Percentiles rank a stretch among this genome's conserved stretches.
These are phyloP conservation scores for Sebastes kiyomatsui DNA, from an alignment of 2,797 vertebrate species.

Conservation along the genomic window DNA sequence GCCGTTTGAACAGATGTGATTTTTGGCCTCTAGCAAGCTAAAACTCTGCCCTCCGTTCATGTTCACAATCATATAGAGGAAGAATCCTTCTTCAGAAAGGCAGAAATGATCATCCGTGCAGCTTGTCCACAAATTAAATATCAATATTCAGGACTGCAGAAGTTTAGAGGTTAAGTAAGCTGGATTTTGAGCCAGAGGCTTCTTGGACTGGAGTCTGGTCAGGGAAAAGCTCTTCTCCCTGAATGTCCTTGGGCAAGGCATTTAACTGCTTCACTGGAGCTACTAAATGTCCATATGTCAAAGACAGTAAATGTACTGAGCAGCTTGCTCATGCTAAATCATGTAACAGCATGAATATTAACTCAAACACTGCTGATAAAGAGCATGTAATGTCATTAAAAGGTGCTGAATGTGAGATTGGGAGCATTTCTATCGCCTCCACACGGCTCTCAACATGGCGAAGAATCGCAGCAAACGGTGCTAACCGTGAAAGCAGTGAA, in stretches of 20 bases:
- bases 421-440: too few relatives aligned
- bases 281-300: background rate
- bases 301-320: background rate
- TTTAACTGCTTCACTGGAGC: slow-evolving; percentile 16
- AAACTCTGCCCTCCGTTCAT: slow-evolving; percentile 30
- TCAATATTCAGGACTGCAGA: slow-evolving; percentile 16
- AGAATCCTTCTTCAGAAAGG: background rate
- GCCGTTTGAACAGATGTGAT: slow-evolving; percentile 66
- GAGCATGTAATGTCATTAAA: background rate
- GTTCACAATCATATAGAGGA: slow-evolving; percentile 26
- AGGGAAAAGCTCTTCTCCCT: background rate
- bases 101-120: slow-evolving; percentile 1
- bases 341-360: background rate
- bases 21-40: slow-evolving; percentile 53
- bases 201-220: background rate
- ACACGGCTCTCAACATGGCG: too few relatives aligned
- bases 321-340: background rate
- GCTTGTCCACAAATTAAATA: slow-evolving; percentile 25
- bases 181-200: slow-evolving; percentile 17
- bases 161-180: slow-evolving; percentile 21
- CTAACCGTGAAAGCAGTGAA: fast-evolving
- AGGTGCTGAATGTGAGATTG: too few relatives aligned
- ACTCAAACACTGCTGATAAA: background rate
- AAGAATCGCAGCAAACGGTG: too few relatives aligned
- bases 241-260: slow-evolving; percentile 14